Percentiles rank a stretch among this genome's conserved stretches.
These are phyloP conservation scores for Pseudomyrmex sp. DNA, from an alignment of 1,140 invertebrate genomes.

Conservation along the genomic window DNA sequence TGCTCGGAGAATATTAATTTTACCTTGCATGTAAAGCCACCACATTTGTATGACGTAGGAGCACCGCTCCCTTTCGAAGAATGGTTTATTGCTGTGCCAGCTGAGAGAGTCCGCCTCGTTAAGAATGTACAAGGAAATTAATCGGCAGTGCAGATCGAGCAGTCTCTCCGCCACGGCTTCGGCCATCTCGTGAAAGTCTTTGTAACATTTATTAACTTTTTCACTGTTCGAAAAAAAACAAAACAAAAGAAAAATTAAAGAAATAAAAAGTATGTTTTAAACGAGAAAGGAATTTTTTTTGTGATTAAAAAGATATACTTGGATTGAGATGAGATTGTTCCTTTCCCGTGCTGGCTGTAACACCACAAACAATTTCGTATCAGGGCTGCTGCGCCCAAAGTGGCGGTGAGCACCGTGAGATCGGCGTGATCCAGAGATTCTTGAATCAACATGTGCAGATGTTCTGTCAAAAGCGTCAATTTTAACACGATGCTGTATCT, in stretches of 20 bases:
- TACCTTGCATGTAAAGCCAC: constrained; percentile 94
- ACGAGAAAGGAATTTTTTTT: not conserved
- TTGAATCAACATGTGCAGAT: constrained; percentile 91
- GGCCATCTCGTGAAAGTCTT: constrained; percentile 91
- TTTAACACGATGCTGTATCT: not conserved
- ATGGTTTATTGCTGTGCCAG: constrained; percentile 88
- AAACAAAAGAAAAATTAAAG: not conserved
- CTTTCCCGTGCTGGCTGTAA: constrained; percentile 88
- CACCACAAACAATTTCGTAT: constrained; percentile 91
- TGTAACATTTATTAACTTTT: constrained; percentile 86
- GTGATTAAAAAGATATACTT: constrained; percentile 63
- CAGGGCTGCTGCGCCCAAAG: constrained; percentile 91
- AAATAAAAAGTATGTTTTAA: not conserved
- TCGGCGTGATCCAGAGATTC: constrained; percentile 93
- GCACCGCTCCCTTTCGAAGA: constrained; percentile 89
- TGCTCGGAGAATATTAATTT: constrained; percentile 16
- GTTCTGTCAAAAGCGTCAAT: constrained; percentile 84
- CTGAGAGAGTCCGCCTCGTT: constrained; percentile 91
- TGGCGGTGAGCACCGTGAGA: constrained; percentile 90
- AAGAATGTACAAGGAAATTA: constrained; percentile 91
- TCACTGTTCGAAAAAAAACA: constrained; percentile 57
- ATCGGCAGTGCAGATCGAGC: constrained; percentile 90
- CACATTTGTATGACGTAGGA: constrained; percentile 93
- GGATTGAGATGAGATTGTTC: constrained; percentile 73
- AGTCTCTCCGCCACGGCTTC: constrained; percentile 92